These are phyloP conservation scores for Columba livia DNA, from an alignment of 2,113 vertebrate genomes.

Conservation along the genomic window DNA sequence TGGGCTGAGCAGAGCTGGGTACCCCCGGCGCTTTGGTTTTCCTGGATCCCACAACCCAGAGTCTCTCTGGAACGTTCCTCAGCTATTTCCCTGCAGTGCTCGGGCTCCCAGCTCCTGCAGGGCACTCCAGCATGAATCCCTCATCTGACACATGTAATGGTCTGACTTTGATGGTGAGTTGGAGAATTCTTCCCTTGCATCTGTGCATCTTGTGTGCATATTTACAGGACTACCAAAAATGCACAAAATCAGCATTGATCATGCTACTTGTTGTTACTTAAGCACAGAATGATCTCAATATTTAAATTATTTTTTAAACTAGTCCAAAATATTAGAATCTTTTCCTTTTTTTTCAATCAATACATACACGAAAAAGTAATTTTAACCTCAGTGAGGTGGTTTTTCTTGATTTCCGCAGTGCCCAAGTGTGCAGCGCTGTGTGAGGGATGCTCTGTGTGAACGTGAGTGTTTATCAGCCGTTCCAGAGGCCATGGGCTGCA, in stretches of 20 bases:
- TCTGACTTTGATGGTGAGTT: not conserved
- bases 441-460: not conserved
- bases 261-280: not conserved
- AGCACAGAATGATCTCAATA: not conserved
- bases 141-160: not conserved
- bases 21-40: not conserved
- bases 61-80: constrained; percentile 10
- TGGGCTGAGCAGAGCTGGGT: not conserved
- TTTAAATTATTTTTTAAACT: not conserved
- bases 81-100: not conserved
- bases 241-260: not conserved
- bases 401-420: not conserved
- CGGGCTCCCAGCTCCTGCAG: not conserved
- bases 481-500: not conserved
- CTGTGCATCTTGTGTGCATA: not conserved
- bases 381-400: not conserved
- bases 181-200: not conserved
- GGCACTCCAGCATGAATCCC: not conserved
- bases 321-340: not conserved
- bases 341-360: not conserved
- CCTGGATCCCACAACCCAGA: not conserved
- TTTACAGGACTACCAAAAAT: not conserved
- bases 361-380: not conserved
- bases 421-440: not conserved
- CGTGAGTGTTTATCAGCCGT: not conserved